phyloP scores from a whole-genome alignment of 2,888 invertebrate genomes.

The Diogma glabrata region DNA sequence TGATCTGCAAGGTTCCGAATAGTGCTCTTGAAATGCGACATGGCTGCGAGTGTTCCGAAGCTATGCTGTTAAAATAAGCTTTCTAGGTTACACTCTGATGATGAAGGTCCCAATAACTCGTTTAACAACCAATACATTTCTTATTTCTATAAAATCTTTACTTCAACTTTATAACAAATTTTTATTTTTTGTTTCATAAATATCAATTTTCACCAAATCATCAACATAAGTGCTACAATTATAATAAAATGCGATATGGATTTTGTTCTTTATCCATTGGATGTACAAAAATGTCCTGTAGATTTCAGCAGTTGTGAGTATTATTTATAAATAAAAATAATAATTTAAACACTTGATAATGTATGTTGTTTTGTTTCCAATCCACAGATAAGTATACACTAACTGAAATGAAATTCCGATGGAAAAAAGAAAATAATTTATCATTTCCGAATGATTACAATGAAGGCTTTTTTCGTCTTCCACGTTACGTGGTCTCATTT shows the following conservation, averaged over 20 bases:
- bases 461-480: conserved; percentile 43
- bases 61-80: too few relatives aligned
- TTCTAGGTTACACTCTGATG: too few relatives aligned
- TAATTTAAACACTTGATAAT: neutral
- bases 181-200: too few relatives aligned
- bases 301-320: conserved; percentile 55
- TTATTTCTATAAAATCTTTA: too few relatives aligned
- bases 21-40: too few relatives aligned
- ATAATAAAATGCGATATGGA: conserved; percentile 56
- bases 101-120: too few relatives aligned
- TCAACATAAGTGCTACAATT: conserved; percentile 51
- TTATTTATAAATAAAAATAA: neutral
- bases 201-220: too few relatives aligned
- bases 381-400: conserved; percentile 46
- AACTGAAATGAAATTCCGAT: conserved; percentile 48
- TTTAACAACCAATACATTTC: too few relatives aligned
- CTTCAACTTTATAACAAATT: too few relatives aligned
- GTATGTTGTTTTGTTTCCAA: neutral
- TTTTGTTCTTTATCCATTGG: conserved; percentile 50
- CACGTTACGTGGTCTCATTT: conserved; percentile 53
- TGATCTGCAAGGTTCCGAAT: too few relatives aligned
- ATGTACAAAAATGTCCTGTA: conserved; percentile 50
- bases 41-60: too few relatives aligned
- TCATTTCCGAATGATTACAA: conserved; percentile 42
- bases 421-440: conserved; percentile 45